Evolutionary conservation across 2,797 vertebrate genomes (phyloP).

Genomic region (Liasis olivaceus): DNA sequence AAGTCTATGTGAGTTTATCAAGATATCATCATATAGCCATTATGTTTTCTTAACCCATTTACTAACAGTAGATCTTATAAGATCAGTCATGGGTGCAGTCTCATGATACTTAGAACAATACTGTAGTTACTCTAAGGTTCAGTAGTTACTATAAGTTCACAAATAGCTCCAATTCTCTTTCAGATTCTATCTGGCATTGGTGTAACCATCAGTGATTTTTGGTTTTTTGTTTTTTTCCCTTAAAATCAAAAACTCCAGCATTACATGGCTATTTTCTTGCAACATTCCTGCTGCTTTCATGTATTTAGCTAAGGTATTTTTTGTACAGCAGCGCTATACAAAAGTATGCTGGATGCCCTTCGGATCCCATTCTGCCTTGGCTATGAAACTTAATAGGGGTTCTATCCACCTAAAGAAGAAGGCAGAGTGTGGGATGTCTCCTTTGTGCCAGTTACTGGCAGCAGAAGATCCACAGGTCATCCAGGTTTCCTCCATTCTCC

Average conservation of each 20-base stretch:
- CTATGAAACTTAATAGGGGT: not conserved
- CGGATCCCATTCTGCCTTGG: not conserved
- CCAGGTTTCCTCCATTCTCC: no score
- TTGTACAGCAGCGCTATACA: not conserved
- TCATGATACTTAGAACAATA: not conserved
- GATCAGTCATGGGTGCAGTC: not conserved
- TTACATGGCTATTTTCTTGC: no score
- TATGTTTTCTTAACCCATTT: not conserved
- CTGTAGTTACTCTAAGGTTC: not conserved
- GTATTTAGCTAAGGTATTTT: not conserved
- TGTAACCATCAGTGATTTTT: not conserved
- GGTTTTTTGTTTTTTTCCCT: not conserved
- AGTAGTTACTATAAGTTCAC: not conserved
- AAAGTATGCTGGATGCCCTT: not conserved
- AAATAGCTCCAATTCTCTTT: not conserved
- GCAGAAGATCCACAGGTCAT: no score
- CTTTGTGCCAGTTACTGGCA: not conserved
- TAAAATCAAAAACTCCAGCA: not conserved
- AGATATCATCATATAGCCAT: not conserved
- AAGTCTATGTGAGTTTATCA: not conserved
- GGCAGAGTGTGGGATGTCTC: not conserved
- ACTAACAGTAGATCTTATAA: not conserved
- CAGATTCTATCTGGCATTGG: not conserved
- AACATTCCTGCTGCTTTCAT: no score
- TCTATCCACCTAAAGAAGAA: not conserved